These are phyloP conservation scores for Anagyrus pseudococci DNA, from an alignment of 2,888 invertebrate species.

Conservation along the genomic window DNA sequence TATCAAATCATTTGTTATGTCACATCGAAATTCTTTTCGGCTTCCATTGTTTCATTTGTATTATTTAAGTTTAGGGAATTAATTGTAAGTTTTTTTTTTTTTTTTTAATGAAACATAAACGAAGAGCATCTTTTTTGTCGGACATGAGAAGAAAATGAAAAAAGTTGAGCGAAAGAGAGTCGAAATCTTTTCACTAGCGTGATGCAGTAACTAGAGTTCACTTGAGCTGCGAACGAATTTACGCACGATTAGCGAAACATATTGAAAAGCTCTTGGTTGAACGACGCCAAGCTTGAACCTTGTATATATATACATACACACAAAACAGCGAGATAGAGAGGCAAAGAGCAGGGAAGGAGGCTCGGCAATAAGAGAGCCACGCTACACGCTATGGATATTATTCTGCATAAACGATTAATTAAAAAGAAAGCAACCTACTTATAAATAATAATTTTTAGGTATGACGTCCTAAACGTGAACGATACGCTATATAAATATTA, in stretches of 20 bases:
- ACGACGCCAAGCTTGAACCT: slow-evolving; percentile 32
- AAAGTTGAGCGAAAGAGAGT: too few relatives aligned
- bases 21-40: slow-evolving; percentile 15
- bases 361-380: slow-evolving; percentile 41
- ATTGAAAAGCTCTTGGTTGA: slow-evolving; percentile 27
- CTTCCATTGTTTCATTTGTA: slow-evolving; percentile 1
- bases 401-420: slow-evolving; percentile 43
- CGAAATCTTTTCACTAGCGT: too few relatives aligned
- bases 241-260: slow-evolving; percentile 36
- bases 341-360: slow-evolving; percentile 26
- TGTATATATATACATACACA: slow-evolving; percentile 43
- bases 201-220: slow-evolving; percentile 27
- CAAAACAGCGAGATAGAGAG: slow-evolving; percentile 13
- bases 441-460: slow-evolving; percentile 51
- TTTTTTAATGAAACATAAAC: too few relatives aligned
- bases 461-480: slow-evolving; percentile 46
- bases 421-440: slow-evolving; percentile 43
- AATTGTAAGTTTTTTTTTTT: slow-evolving; percentile 18
- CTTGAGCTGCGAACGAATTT: slow-evolving; percentile 32
- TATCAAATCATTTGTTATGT: slow-evolving; percentile 21
- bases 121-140: too few relatives aligned
- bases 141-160: neutral
- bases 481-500: slow-evolving; percentile 52
- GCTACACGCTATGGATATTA: slow-evolving; percentile 45
- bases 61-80: neutral